phyloP scores from a whole-genome alignment of 2,888 invertebrate genomes.

The Dromius quadrimaculatus region DNA sequence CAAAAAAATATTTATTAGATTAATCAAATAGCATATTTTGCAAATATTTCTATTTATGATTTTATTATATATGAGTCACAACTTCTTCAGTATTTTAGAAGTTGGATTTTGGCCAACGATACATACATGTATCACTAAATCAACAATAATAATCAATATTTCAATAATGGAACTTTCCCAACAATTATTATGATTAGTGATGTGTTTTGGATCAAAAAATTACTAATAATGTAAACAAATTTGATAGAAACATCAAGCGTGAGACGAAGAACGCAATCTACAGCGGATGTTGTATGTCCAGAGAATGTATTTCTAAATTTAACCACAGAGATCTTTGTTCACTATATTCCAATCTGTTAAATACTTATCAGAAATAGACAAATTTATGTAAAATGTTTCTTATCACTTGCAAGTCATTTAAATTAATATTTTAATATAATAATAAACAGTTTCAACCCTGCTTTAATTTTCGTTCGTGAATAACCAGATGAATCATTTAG shows the following conservation, averaged over 20 bases:
- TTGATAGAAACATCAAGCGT: background rate
- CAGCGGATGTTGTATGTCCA: slow-evolving; percentile 38
- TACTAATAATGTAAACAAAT: slow-evolving; percentile 8
- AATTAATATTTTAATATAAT: too few relatives aligned
- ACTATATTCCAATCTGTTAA: slow-evolving; percentile 8
- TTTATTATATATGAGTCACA: slow-evolving; percentile 12
- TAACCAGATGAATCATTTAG: background rate
- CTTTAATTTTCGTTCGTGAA: too few relatives aligned
- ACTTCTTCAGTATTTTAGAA: background rate
- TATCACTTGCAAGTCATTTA: too few relatives aligned
- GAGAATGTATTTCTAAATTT: slow-evolving; percentile 26
- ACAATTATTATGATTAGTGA: too few relatives aligned
- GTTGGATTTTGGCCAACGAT: slow-evolving; percentile 25
- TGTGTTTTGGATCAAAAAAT: too few relatives aligned
- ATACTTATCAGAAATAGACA: slow-evolving; percentile 36
- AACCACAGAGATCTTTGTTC: slow-evolving; percentile 24
- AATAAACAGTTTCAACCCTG: background rate
- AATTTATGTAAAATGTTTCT: slow-evolving; percentile 7
- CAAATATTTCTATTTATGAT: background rate
- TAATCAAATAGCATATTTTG: too few relatives aligned
- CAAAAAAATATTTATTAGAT: slow-evolving; percentile 3
- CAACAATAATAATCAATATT: too few relatives aligned
- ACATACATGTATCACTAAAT: too few relatives aligned
- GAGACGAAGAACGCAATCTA: background rate
- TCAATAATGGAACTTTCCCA: too few relatives aligned